These are phyloP conservation scores for Dreissena rostriformis DNA, from an alignment of 1,140 invertebrate species.

Conservation along the genomic window DNA sequence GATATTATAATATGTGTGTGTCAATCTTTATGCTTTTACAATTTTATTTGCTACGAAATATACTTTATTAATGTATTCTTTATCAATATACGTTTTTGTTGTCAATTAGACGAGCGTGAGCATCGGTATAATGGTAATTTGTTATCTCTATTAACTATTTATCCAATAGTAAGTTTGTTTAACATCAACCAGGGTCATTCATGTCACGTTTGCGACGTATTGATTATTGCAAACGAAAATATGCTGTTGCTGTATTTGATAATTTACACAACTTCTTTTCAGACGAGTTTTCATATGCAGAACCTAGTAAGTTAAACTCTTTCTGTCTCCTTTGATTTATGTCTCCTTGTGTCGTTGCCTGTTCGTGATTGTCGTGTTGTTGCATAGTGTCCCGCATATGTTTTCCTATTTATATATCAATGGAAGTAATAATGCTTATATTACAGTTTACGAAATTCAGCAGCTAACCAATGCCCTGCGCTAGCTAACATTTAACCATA, in stretches of 20 bases:
- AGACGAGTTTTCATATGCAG: constrained; percentile 42
- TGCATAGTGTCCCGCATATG: background rate
- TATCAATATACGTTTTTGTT: too few species aligned
- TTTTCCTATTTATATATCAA: background rate
- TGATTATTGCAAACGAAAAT: background rate
- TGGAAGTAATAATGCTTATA: background rate
- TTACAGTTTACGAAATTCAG: background rate
- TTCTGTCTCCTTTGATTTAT: background rate
- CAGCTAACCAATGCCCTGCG: background rate
- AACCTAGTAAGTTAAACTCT: constrained; percentile 21
- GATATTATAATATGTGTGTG: too few species aligned
- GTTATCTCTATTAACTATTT: too few species aligned
- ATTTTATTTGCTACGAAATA: too few species aligned
- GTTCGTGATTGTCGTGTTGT: background rate
- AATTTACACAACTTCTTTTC: constrained; percentile 21
- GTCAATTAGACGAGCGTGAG: too few species aligned
- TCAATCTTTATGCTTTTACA: too few species aligned
- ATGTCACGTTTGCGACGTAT: background rate
- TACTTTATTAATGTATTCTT: too few species aligned
- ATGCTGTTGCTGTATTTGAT: background rate
- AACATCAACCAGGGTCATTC: background rate
- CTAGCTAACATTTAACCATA: background rate
- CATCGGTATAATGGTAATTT: too few species aligned
- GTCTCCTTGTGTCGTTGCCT: background rate
- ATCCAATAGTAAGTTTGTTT: too few species aligned